Percentiles rank a stretch among this genome's conserved stretches.
Conservation (phyloP, 2,797 vertebrate genomes). For the Enteromius thamalakanensis region DNA sequence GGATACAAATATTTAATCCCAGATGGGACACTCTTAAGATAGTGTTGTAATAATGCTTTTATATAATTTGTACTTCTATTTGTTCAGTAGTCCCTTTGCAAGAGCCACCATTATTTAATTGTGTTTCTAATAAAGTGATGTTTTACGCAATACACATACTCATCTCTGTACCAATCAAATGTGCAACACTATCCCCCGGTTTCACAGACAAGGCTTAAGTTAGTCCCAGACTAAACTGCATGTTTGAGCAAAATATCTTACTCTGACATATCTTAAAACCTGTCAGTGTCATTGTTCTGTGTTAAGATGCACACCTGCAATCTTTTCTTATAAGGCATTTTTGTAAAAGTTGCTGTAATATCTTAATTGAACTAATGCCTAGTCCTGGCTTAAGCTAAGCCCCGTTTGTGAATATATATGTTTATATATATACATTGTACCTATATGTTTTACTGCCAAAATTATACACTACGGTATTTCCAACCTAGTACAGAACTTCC, state of each 20-base stretch:
- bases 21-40: neutral
- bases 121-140: neutral
- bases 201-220: no score
- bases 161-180: neutral
- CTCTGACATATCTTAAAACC: no score
- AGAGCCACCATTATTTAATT: neutral
- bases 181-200: neutral
- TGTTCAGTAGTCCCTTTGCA: neutral
- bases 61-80: neutral
- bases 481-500: neutral
- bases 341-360: no score
- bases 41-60: neutral
- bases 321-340: no score
- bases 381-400: no score
- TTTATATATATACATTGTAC: no score
- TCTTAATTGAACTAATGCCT: no score
- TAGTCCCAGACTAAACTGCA: no score
- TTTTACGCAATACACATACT: neutral
- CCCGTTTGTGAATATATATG: no score
- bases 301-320: no score
- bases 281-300: no score
- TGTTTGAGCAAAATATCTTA: no score
- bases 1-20: neutral
- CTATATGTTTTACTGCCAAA: neutral
- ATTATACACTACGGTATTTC: neutral